A percentile compares a stretch with the other conserved stretches of the same genome.
Conservation (phyloP, 2,113 vertebrate genomes). For the Tringa solitaria region DNA sequence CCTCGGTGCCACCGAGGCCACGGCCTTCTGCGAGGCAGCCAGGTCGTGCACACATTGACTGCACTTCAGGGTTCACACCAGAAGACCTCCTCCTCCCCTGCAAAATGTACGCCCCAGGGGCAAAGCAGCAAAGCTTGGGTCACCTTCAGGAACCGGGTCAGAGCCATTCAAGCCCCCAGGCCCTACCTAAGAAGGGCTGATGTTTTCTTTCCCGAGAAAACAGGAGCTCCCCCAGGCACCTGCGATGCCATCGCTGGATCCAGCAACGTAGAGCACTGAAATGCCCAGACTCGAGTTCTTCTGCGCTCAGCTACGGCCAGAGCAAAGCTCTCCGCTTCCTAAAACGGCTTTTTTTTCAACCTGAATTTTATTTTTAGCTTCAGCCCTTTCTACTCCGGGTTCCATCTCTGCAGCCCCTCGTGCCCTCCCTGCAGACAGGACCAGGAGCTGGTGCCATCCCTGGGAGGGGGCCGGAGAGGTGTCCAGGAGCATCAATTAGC, state of each 20-base stretch:
- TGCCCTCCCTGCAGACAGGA: accelerated
- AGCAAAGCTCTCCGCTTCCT: background rate
- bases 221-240: background rate
- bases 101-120: background rate
- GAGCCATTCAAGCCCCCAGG: background rate
- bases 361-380: background rate
- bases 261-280: background rate
- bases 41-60: background rate
- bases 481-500: background rate
- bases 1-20: background rate
- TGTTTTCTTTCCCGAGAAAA: background rate
- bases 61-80: background rate
- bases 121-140: background rate
- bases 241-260: too few species aligned
- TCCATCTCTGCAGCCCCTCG: background rate
- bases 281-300: background rate
- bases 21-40: background rate
- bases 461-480: background rate
- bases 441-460: accelerated
- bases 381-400: background rate
- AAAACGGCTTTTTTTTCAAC: background rate
- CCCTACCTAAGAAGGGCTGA: background rate
- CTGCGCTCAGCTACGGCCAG: background rate
- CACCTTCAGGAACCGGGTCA: background rate
- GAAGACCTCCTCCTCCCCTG: background rate